A percentile compares a stretch with the other conserved stretches of the same genome.
Evolutionary conservation across 2,888 invertebrate genomes (phyloP).

Genomic region (Sarcophaga variegata): DNA sequence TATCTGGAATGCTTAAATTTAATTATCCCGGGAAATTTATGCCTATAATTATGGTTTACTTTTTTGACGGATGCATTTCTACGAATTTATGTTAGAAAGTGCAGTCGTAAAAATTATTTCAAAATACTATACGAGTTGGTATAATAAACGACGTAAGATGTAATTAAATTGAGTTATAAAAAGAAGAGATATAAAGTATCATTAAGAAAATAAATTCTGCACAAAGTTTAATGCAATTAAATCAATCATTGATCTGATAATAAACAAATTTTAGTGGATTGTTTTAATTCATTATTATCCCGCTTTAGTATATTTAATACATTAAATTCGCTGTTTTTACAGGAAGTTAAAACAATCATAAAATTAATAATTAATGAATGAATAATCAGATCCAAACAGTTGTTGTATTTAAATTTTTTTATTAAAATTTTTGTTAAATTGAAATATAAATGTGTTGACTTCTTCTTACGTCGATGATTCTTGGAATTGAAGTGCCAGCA

Average conservation of each 20-base stretch:
- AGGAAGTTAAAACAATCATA: not conserved
- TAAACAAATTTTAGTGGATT: too few relatives aligned
- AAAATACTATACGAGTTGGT: not conserved
- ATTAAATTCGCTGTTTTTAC: not conserved
- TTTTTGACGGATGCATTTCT: slow-evolving; percentile 33
- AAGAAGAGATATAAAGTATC: too few relatives aligned
- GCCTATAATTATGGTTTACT: slow-evolving; percentile 11
- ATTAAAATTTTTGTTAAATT: too few relatives aligned
- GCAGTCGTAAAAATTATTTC: slow-evolving; percentile 32
- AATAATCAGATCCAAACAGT: not conserved
- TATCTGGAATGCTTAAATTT: slow-evolving; percentile 42
- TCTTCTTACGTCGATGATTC: slow-evolving; percentile 33
- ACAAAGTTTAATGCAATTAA: too few relatives aligned
- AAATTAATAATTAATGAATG: not conserved
- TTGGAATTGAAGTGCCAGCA: slow-evolving; percentile 33
- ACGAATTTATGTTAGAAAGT: slow-evolving; percentile 32
- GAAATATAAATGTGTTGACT: not conserved
- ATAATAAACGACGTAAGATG: too few relatives aligned
- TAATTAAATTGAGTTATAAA: too few relatives aligned
- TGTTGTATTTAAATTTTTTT: too few relatives aligned
- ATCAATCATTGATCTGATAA: too few relatives aligned
- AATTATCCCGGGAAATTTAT: slow-evolving; percentile 43
- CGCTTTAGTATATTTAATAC: not conserved
- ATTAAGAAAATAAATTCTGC: too few relatives aligned
- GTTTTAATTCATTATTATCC: not conserved